Evolutionary conservation across 2,888 invertebrate genomes (phyloP), one percentile per base, ranked within the genome.

Genomic region (Adela reaumurella): DNA sequence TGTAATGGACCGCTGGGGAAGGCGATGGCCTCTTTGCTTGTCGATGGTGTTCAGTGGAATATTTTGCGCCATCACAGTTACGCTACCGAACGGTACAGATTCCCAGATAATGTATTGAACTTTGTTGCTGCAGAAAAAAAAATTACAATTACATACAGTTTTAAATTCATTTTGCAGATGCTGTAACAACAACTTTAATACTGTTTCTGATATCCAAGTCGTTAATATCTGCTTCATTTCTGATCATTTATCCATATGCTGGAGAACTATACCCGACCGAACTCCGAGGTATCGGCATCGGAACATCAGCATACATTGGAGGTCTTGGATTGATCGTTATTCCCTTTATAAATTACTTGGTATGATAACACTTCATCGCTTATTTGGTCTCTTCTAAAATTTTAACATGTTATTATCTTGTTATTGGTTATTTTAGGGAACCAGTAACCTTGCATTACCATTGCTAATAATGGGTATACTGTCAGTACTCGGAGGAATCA

Each of bases 191-290:
- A 61, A 92, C 92, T 41, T 70, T 93, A 43, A 78, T 88, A 50
- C 71, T 93, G 17, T 94, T 89, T 67, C 72, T 92, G 41, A 78
- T 92, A 59, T 90, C 94, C 14, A 95, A 95, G 72, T 92, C 92
- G 55, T 85, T 93, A 55, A 90, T 94, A 62, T 94, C 94, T 1
- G 93, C 93, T 5, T 92, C 94, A 5, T 95, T 94, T 73, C 79
- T 94, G 50, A 92, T 94, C 53, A 92, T 95, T 59, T 95, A 94
- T 68, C 94, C 94, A 0, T 94, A 94, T 68, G 94, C 94, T 56
- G 92, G 92, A 10, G 95, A 95, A 73, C 68, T 95, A 18, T 94
- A 94, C 70, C 95, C 95, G 1, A 95, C 94, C 2, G 91, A 92
- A 65, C 81, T 94, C 45, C 82, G 95, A 58, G 94, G 94, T 2